Base-by-base conservation (phyloP, 1,140 invertebrate genomes). In the Brachionus calyciflorus region DNA sequence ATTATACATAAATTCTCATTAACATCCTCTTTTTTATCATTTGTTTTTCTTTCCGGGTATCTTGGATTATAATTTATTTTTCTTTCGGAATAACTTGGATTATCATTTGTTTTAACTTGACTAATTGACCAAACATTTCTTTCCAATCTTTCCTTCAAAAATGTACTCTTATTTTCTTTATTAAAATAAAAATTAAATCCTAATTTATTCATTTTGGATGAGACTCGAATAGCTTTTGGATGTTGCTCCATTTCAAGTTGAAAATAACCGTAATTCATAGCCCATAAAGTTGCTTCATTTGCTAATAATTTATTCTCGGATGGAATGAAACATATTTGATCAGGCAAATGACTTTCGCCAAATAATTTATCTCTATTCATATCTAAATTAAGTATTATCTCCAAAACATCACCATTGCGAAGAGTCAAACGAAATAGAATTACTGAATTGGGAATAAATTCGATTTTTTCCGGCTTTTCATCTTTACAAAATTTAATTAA, bases 151-250 rank as follows among this genome's bases (percentile, higher is more conserved):
- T 65, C 60, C 44, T 65, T 65, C 30, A 65, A 65, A 44, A 65
- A 65, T 41, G 24, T 41, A 2, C n/a, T 41, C 44, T 65, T 17
- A 44, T 65, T 65, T 1, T 12, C 2, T 41, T 28, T 41, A 65
- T 65, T 40, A 41, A 65, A 44, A 65, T 65, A 65, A 65, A 65
- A 65, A 65, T 65, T 65, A 41, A 65, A 65, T n/a, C 60, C 60
- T 9, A 24, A 24, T 65, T 65, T 65, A 19, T 65, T 65, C 19
- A 65, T 19, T 65, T 65, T 65, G 14, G 33, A 41, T 0, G 60
- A 65, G 3, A 65, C n/a, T 65, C 60, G 37, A 12, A 28, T 21
- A 28, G 40, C 21, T 41, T 4, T 41, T 65, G 60, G 60, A 41
- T 41, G 40, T 1, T 24, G 7, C 19, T 65, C 60, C 19, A 65